Conservation (phyloP, 2,797 vertebrate genomes). For the Spea hammondii region DNA sequence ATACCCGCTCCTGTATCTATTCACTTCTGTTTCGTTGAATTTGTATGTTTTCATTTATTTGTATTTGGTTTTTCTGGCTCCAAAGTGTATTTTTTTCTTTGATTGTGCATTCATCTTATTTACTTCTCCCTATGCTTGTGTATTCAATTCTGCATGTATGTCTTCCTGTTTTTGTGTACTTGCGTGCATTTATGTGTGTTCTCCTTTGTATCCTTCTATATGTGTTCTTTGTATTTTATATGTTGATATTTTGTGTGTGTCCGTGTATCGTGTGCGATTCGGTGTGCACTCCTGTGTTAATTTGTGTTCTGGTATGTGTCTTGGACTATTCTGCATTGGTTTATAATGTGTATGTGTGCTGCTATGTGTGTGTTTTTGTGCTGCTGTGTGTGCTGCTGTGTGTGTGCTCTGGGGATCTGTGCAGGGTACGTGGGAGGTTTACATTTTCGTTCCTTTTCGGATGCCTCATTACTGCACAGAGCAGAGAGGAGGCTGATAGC, state of each 20-base stretch:
- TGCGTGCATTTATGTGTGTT: no score
- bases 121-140: no score
- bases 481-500: slow-evolving; percentile 34
- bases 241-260: slow-evolving; percentile 19
- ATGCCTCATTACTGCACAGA: slow-evolving; percentile 47
- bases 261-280: neutral
- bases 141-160: no score
- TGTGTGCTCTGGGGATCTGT: slow-evolving; percentile 33
- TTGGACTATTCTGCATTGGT: neutral
- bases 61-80: no score
- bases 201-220: neutral
- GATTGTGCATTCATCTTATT: no score
- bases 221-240: neutral
- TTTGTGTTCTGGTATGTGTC: neutral
- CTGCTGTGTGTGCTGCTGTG: neutral
- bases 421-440: slow-evolving; percentile 49
- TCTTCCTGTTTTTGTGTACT: no score
- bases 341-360: slow-evolving; percentile 5
- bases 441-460: slow-evolving; percentile 44
- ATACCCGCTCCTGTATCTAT: no score
- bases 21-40: no score
- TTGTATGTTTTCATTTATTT: no score
- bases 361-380: neutral
- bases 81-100: no score
- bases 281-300: neutral